phyloP scores from a whole-genome alignment of 2,888 invertebrate species.

The Megalurothrips usitatus region DNA sequence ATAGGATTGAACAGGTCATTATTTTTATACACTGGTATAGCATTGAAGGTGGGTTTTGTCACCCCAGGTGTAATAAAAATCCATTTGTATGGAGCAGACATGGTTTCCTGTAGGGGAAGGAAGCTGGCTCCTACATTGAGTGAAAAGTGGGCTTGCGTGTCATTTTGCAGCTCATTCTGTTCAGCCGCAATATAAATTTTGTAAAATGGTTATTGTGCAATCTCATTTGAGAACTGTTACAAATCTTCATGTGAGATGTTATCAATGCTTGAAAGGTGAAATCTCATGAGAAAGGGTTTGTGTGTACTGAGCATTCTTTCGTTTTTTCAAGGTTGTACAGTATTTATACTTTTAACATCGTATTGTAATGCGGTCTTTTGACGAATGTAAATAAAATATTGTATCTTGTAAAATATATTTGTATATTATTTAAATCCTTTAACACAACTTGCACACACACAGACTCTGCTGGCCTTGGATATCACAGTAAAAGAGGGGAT shows the following conservation, averaged over 20 bases:
- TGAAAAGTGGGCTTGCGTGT: conserved; percentile 7
- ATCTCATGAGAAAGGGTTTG: background rate
- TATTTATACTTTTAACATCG: conserved; percentile 25
- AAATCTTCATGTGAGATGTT: background rate
- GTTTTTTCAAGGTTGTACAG: conserved; percentile 17
- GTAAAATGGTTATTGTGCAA: background rate
- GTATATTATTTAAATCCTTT: background rate
- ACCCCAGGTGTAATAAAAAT: background rate
- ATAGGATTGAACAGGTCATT: conserved; percentile 6
- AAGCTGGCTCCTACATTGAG: background rate
- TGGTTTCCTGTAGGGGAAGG: background rate
- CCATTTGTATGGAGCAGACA: background rate
- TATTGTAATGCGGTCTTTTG: conserved; percentile 6
- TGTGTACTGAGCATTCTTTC: background rate
- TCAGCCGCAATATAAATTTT: background rate
- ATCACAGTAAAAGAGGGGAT: background rate
- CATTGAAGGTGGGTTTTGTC: background rate
- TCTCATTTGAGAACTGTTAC: background rate
- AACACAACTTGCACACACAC: too few relatives aligned
- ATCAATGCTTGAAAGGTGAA: background rate
- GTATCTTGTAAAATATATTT: conserved; percentile 16
- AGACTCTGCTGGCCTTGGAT: background rate
- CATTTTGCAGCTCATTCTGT: background rate
- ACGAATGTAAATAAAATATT: conserved; percentile 17
- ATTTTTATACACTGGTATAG: conserved; percentile 21